phyloP scores from a whole-genome alignment of 2,797 vertebrate genomes.

The Mionectes olivaceus region DNA sequence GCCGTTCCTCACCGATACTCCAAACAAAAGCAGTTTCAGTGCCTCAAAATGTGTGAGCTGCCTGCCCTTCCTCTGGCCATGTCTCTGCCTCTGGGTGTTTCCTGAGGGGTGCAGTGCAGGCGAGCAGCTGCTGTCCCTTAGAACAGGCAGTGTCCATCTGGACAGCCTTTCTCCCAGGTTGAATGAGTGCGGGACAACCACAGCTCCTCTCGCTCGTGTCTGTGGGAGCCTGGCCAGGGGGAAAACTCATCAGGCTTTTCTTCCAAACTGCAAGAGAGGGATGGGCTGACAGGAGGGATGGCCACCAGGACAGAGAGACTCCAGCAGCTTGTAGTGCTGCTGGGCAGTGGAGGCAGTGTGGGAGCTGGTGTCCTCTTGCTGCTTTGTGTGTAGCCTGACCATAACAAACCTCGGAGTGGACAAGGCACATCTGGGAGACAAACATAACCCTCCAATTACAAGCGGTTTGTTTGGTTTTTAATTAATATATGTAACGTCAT shows the following conservation, averaged over 20 bases:
- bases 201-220: background rate
- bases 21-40: background rate
- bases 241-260: background rate
- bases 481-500: background rate
- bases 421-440: background rate
- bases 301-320: accelerated
- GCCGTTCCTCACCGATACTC: background rate
- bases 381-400: background rate
- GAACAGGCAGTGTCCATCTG: accelerated
- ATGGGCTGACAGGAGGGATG: background rate
- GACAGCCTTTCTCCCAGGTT: background rate
- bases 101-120: accelerated
- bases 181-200: background rate
- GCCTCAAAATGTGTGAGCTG: background rate
- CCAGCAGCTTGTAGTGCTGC: background rate
- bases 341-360: accelerated
- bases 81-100: background rate
- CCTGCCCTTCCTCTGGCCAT: accelerated
- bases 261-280: background rate
- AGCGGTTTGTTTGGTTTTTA: background rate
- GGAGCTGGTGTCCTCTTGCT: background rate
- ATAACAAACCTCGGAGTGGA: background rate
- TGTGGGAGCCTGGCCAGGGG: background rate
- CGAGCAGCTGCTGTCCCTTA: background rate
- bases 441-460: background rate